Evolutionary conservation across 2,888 invertebrate genomes (phyloP), one percentile per base, ranked within the genome.

Genomic region (Lysandra bellargus): DNA sequence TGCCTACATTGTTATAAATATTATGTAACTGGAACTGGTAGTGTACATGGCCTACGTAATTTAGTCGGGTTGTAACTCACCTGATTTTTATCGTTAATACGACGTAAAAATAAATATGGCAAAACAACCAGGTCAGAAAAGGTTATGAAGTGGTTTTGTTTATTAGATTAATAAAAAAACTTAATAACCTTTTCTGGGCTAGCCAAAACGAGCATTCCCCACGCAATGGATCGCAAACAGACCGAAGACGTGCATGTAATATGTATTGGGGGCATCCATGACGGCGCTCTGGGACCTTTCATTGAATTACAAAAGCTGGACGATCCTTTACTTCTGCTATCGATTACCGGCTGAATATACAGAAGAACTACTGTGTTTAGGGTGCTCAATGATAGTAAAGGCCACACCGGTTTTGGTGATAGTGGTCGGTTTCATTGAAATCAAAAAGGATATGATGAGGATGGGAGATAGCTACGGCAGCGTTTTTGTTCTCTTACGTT

Each of bases 251-350:
- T 33, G 69, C 69, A 69, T 69, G 69, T 69, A 69, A 69, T 69
- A 69, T 69, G 69, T 69, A 69, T 69, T 69, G 33, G 69, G 69
- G 69, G 69, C 69, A 14, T 69, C 69, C 69, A 69, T 33, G 69
- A 12, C 61, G 7, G 14, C 69, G 33, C 33, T 33, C 33, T 14
- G 69, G 69, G 69, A 69, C 33, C 33, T 69, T 69, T 69, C 69
- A 69, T 69, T 69, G 69, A 69, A 69, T 69, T 69, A 69, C 69
- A 69, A 69, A 69, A 33, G 69, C 69, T 69, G 69, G 33, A 69
- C 33, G 69, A 4, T 69, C 69, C 14, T 69, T 69, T 30, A 69
- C 33, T 33, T 33, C 1, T 69, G 69, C 30, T 69, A 69, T 69
- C 69, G 69, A 69, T 69, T 69, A 69, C 1, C 64, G 12, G 3